Evolutionary conservation across 1,140 invertebrate genomes (phyloP).

Genomic region (Aphelinus atriplicis): DNA sequence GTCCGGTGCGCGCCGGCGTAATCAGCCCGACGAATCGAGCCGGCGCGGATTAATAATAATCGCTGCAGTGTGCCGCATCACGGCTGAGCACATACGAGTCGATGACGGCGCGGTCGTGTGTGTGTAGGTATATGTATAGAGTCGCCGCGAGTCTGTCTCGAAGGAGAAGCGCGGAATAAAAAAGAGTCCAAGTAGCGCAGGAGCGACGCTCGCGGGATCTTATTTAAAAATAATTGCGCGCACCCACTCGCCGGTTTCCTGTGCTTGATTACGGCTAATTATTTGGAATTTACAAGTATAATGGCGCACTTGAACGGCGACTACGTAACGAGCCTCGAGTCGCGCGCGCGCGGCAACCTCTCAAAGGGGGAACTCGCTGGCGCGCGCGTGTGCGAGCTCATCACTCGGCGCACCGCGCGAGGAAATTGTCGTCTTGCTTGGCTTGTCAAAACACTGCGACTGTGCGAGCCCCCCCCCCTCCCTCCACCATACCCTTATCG

Average conservation of each 20-base stretch:
- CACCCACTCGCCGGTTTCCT: slow-evolving; percentile 59
- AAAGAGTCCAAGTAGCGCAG: slow-evolving; percentile 14
- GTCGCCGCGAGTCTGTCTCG: no score
- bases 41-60: slow-evolving; percentile 59
- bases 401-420: slow-evolving; percentile 17
- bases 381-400: not conserved
- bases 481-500: slow-evolving; percentile 2
- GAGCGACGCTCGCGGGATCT: slow-evolving; percentile 13
- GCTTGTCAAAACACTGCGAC: slow-evolving; percentile 39
- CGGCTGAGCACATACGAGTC: no score
- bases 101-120: not conserved
- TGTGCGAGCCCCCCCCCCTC: not conserved
- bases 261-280: slow-evolving; percentile 66
- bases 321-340: slow-evolving; percentile 54
- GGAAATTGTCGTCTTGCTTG: slow-evolving; percentile 44
- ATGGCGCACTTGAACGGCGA: slow-evolving; percentile 58
- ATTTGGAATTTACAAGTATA: slow-evolving; percentile 66
- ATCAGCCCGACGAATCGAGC: slow-evolving; percentile 54
- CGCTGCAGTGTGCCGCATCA: no score
- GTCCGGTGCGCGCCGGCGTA: slow-evolving; percentile 52
- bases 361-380: not conserved
- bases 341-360: no score
- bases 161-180: not conserved
- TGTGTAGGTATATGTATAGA: no score
- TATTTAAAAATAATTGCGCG: slow-evolving; percentile 62